Evolutionary conservation across 92 coral and sea anemone species (phyloP).

Genomic region (Hydrozoanthus gracilis): DNA sequence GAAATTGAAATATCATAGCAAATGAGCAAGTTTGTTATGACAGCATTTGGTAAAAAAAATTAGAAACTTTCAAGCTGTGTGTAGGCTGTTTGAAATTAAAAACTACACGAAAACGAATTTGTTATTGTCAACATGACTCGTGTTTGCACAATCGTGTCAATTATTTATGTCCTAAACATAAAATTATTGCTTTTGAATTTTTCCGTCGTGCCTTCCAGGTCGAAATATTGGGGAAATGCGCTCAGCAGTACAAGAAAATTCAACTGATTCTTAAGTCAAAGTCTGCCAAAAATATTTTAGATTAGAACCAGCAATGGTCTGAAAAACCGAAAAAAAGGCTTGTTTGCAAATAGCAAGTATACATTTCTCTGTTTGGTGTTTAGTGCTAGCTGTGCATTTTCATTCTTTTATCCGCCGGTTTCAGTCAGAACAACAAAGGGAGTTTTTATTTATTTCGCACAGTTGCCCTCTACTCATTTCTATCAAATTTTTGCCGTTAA

Average conservation of each 20-base stretch:
- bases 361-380: no score
- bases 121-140: conserved; percentile 5
- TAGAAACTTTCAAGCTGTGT: neutral
- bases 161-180: neutral
- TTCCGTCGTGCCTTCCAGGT: neutral
- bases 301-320: neutral
- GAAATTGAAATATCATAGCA: neutral
- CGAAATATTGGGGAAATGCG: neutral
- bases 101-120: neutral
- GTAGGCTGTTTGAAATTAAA: conserved; percentile 9
- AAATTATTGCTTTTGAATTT: neutral
- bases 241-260: neutral
- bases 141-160: neutral
- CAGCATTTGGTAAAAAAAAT: neutral
- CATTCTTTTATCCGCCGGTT: neutral
- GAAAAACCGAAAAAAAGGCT: neutral
- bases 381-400: neutral
- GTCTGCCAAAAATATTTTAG: neutral
- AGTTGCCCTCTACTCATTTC: no score
- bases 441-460: no score
- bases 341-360: neutral
- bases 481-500: no score
- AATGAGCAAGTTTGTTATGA: neutral
- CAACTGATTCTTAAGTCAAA: neutral
- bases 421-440: neutral